Base-by-base conservation (phyloP, 1,140 invertebrate species). In the Phocides pigmalion region DNA sequence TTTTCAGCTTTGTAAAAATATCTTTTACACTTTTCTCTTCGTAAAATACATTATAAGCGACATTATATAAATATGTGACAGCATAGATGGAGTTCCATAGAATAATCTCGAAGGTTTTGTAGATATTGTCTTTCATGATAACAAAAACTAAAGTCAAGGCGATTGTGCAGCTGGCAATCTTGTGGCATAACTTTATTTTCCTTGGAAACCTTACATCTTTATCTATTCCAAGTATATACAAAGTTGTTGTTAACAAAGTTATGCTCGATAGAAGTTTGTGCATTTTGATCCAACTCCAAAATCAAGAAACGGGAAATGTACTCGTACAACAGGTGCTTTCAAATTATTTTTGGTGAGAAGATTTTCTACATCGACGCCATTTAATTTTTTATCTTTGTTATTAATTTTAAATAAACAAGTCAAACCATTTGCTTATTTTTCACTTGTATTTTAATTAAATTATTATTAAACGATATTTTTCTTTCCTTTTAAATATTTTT, bases 191-290 rank as follows among this genome's bases (percentile, higher is more conserved):
- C 14, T 39, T 39, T 11, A 54, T 15, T 22, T 54, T 54, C 4
- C 19, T 37, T 3, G 50, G 19, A 41, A 54, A 54, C 12, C 11
- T 20, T 2, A 41, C 9, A 25, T 17, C 6, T 54, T 54, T 54
- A 16, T 54, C 50, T 20, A 41, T 37, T 54, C 50, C 50, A 12
- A 54, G 35, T 20, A 54, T 4, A 12, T 39, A 54, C 2, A 54
- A 11, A 1, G 35, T n/a, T 22, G 50, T 8, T 39, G 50, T 41
- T 0, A 54, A n/a, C 19, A 39, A 39, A 9, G 32, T 37, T 20
- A 54, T 22, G 12, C 12, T 37, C 2, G 50, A 39, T 12, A 39
- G 32, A 14, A 11, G 32, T 14, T 17, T 54, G 17, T 41, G 35
- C 32, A 54, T 54, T 12, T 54, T 54, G 5, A 4, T 4, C 15